These are phyloP conservation scores for Himalopsyche japonica DNA, from an alignment of 2,888 invertebrate species.

Conservation along the genomic window DNA sequence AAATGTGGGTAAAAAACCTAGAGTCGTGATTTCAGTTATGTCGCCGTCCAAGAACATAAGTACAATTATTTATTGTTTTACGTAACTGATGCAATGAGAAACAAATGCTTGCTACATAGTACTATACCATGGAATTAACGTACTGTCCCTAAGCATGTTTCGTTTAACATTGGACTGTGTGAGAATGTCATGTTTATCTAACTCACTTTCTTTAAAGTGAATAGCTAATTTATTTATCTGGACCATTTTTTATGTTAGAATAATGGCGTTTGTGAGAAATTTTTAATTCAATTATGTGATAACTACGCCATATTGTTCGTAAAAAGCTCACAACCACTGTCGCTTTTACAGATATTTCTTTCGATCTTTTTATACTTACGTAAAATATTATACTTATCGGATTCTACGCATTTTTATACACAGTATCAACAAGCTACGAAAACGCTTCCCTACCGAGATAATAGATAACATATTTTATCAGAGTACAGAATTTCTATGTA, in stretches of 20 bases:
- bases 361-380: too few species aligned
- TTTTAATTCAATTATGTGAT: not conserved
- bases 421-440: too few species aligned
- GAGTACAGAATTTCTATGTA: too few species aligned
- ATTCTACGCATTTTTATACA: too few species aligned
- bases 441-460: too few species aligned
- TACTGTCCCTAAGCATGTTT: not conserved
- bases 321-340: too few species aligned
- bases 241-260: not conserved
- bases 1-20: constrained; percentile 8
- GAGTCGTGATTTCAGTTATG: constrained; percentile 17
- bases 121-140: not conserved
- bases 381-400: too few species aligned
- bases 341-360: too few species aligned
- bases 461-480: too few species aligned
- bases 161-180: not conserved
- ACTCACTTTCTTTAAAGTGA: not conserved
- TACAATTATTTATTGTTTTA: constrained; percentile 3
- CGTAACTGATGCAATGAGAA: constrained; percentile 12
- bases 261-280: not conserved
- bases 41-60: not conserved
- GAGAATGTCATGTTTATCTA: not conserved
- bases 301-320: not conserved
- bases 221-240: not conserved
- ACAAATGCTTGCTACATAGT: not conserved